phyloP scores from a whole-genome alignment of 2,113 vertebrate species.

The Monopterus albus region DNA sequence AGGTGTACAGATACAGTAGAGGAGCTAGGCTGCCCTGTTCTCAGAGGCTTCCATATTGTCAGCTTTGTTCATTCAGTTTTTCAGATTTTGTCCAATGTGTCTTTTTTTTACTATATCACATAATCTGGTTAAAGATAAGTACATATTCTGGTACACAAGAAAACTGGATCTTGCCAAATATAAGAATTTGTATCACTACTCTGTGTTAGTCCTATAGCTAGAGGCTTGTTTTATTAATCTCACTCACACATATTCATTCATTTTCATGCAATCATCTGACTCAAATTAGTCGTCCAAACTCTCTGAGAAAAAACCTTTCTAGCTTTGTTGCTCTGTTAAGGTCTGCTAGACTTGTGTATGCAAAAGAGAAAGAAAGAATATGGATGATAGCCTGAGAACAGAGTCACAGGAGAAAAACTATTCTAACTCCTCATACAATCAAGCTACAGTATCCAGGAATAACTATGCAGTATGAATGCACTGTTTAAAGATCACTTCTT shows the following conservation, averaged over 20 bases:
- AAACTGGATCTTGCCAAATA: slow-evolving; percentile 14
- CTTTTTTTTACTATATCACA: not conserved
- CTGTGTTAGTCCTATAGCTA: slow-evolving; percentile 2
- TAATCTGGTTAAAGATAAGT: not conserved
- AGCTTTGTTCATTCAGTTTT: slow-evolving; percentile 25
- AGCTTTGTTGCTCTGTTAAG: not conserved
- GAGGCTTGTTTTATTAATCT: slow-evolving; percentile 23
- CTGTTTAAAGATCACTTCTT: slow-evolving; percentile 34
- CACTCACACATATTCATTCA: not conserved
- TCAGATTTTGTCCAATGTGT: not conserved
- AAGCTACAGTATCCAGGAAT: slow-evolving; percentile 10
- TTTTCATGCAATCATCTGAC: not conserved
- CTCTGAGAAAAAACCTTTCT: not conserved
- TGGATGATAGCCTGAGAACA: slow-evolving; percentile 42
- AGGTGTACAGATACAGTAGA: slow-evolving; percentile 21
- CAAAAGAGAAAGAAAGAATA: slow-evolving; percentile 13
- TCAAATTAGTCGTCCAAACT: slow-evolving; percentile 7
- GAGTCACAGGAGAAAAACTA: slow-evolving; percentile 24
- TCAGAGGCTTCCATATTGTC: slow-evolving; percentile 44
- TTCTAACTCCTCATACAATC: slow-evolving; percentile 23
- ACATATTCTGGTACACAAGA: not conserved
- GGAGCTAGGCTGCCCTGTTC: slow-evolving; percentile 40
- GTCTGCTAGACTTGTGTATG: not conserved
- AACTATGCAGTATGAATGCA: not conserved
- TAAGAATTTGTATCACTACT: not conserved